Evolutionary conservation across 2,888 invertebrate genomes (phyloP).

Genomic region (Microchrysa polita): DNA sequence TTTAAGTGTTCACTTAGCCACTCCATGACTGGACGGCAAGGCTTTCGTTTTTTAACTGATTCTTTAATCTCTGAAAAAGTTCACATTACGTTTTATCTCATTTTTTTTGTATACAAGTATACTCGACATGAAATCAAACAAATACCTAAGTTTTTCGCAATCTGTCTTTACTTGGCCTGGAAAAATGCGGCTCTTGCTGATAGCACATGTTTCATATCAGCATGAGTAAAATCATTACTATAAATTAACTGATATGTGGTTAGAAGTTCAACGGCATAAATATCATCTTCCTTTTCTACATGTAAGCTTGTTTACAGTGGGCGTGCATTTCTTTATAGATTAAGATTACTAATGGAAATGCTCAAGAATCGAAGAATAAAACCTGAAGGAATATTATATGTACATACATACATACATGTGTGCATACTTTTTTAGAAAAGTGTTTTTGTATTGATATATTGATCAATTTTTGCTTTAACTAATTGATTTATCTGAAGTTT

Average conservation of each 20-base stretch:
- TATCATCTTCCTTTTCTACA: slow-evolving; percentile 35
- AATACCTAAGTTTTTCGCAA: slow-evolving; percentile 17
- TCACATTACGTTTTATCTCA: slow-evolving; percentile 12
- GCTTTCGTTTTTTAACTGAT: slow-evolving; percentile 38
- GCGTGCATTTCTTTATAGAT: too few relatives aligned
- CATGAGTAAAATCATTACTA: slow-evolving; percentile 13
- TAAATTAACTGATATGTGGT: slow-evolving; percentile 28
- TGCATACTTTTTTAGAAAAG: too few relatives aligned
- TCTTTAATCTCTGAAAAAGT: not conserved
- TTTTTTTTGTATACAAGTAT: slow-evolving; percentile 1
- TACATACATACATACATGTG: too few relatives aligned
- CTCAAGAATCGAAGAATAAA: too few relatives aligned
- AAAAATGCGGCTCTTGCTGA: slow-evolving; percentile 32
- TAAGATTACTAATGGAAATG: too few relatives aligned
- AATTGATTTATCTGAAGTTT: too few relatives aligned
- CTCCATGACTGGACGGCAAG: slow-evolving; percentile 29
- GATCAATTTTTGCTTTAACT: too few relatives aligned
- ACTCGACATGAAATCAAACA: slow-evolving; percentile 9
- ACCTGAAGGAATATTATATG: too few relatives aligned
- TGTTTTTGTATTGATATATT: too few relatives aligned
- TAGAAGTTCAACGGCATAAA: slow-evolving; percentile 35
- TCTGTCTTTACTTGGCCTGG: slow-evolving; percentile 21
- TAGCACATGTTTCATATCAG: slow-evolving; percentile 15
- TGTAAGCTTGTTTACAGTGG: not conserved
- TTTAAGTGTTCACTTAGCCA: not conserved